Evolutionary conservation across 92 coral and sea anemone genomes (phyloP).

Genomic region (Desmophyllum pertusum): DNA sequence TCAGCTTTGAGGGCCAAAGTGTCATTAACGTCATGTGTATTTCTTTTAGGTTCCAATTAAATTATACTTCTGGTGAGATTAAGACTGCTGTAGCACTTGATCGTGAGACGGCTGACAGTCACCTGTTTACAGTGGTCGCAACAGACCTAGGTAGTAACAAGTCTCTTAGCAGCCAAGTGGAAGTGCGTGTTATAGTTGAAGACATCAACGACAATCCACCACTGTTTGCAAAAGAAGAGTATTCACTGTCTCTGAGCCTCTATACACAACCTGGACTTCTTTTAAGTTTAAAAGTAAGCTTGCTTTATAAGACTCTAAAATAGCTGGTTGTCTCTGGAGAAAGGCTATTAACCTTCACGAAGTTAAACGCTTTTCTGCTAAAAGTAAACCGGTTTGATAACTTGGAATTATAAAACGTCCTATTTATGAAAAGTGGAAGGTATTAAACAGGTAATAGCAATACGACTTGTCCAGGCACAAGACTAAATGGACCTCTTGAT

Average conservation of each 20-base stretch:
- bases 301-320: no score
- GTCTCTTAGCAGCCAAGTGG: conserved; percentile 7
- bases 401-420: no score
- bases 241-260: conserved; percentile 10
- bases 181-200: conserved; percentile 25
- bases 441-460: no score
- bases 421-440: no score
- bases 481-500: not conserved
- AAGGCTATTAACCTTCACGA: no score
- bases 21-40: no score
- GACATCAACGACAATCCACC: conserved; percentile 37
- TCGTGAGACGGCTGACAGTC: conserved; percentile 30
- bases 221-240: conserved; percentile 10
- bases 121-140: conserved; percentile 19
- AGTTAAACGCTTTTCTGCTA: no score
- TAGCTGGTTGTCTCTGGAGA: no score
- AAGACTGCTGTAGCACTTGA: conserved; percentile 30
- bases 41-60: conserved; percentile 12
- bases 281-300: conserved; percentile 22
- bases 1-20: not conserved
- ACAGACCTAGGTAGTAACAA: not conserved
- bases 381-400: no score
- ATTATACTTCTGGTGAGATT: conserved; percentile 14
- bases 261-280: conserved; percentile 18
- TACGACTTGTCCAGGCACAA: not conserved